A percentile compares a stretch with the other conserved stretches of the same genome.
Conservation (phyloP, 2,113 vertebrate species). For the Cepphus grylle region DNA sequence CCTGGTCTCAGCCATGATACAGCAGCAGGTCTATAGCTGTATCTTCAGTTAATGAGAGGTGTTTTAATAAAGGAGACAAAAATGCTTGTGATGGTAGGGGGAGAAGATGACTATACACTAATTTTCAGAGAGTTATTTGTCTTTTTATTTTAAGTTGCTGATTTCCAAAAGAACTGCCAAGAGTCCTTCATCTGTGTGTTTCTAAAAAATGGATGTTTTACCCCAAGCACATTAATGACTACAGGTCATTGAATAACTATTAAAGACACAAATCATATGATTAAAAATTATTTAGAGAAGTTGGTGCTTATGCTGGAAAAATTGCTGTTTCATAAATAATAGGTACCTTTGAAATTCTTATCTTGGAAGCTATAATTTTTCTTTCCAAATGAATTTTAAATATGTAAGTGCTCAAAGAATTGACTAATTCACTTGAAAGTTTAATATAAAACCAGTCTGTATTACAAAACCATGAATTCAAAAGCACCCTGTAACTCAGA, state of each 20-base stretch:
- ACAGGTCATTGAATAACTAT: not conserved
- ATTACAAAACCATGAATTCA: not conserved
- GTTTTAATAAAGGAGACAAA: not conserved
- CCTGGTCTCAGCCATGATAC: not conserved
- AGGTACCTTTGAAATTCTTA: not conserved
- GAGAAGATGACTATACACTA: not conserved
- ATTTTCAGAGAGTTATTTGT: not conserved
- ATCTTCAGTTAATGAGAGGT: not conserved
- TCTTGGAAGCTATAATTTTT: constrained; percentile 1
- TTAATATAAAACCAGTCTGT: not conserved
- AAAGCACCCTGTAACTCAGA: not conserved
- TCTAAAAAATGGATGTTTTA: not conserved
- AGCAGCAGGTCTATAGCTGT: not conserved
- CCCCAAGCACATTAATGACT: not conserved
- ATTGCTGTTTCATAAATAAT: not conserved
- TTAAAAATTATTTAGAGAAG: not conserved
- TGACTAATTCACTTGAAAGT: not conserved
- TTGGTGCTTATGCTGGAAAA: not conserved
- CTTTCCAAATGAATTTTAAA: constrained; percentile 6
- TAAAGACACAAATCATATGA: not conserved
- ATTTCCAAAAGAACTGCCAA: not conserved
- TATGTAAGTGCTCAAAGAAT: not conserved
- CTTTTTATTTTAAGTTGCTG: not conserved
- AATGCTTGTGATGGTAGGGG: not conserved
- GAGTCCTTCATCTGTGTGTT: not conserved